phyloP scores from a whole-genome alignment of 2,113 vertebrate species.

The Bagarius yarrelli region DNA sequence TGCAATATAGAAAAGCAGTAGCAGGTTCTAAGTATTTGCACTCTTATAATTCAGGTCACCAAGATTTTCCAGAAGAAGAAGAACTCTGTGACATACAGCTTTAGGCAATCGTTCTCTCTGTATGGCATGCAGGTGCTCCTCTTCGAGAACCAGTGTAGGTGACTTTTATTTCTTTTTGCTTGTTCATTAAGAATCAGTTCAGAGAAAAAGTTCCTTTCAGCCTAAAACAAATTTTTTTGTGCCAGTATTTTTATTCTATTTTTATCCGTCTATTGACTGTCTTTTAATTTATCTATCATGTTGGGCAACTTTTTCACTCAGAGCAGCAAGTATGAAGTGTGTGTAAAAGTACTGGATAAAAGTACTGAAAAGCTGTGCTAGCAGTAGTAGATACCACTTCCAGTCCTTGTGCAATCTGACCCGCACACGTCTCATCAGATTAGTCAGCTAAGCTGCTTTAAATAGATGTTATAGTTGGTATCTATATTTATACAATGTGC shows the following conservation, averaged over 20 bases:
- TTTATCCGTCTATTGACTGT: no score
- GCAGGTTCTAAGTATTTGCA: slow-evolving; percentile 40
- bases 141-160: slow-evolving; percentile 97
- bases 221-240: neutral
- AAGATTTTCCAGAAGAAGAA: slow-evolving; percentile 99
- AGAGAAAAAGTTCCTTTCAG: neutral
- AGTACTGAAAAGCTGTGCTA: no score
- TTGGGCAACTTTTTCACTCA: neutral
- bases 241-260: neutral
- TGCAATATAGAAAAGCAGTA: neutral
- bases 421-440: neutral
- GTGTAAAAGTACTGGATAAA: neutral
- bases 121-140: slow-evolving; percentile 95
- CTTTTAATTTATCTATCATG: neutral
- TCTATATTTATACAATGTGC: neutral
- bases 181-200: neutral
- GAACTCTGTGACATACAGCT: slow-evolving; percentile 96
- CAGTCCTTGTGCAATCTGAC: neutral
- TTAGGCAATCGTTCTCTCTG: slow-evolving; percentile 94
- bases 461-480: neutral
- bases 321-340: neutral
- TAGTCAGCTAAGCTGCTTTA: neutral
- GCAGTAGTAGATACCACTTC: neutral
- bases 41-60: slow-evolving; percentile 79
- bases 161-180: neutral